Base-by-base conservation (phyloP, 2,113 vertebrate genomes). In the Pelobates fuscus region DNA sequence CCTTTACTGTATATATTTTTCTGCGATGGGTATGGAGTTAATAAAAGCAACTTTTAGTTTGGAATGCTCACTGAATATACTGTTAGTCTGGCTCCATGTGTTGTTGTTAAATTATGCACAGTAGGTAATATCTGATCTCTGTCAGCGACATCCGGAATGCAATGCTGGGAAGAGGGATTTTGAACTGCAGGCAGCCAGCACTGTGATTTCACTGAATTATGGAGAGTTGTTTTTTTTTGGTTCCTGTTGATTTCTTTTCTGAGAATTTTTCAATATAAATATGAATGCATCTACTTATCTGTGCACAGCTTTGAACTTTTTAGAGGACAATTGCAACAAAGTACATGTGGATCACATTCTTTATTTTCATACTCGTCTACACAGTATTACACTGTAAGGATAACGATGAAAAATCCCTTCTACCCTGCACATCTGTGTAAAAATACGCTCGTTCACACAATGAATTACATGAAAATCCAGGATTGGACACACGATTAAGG, bases 71-170 rank as follows among this genome's bases (percentile, higher is more conserved):
- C 63, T 75, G 71, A 67, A 75, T 46, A 67, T 64, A 67, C 49
- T 55, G 71, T 67, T 75, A 23, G 52, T 67, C 37, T 66, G 30
- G 71, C 71, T 75, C 57, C 71, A 75, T 75, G 30, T 43, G 52
- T 67, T 66, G 71, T 27, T 75, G 62, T 58, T 46, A 75, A 75
- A 75, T 75, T 75, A 75, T 75, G 49, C 71, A 66, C 71, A 75
- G 71, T 75, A 75, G 62, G 71, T 57, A 75, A 61, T 67, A 67
- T 75, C 63, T 75, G 71, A 75, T 75, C 71, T 75, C 71, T 67
- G 71, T 75, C 63, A 75, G 71, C 62, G 59, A 67, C 71, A 75
- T 75, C 71, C 71, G 63, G 23, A 43, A 62, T 66, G 71, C 52
- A 44, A 23, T 75, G 63, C 52, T 71, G 70, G 32, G 60, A 71